These are phyloP conservation scores for Borostomias antarcticus DNA, from an alignment of 2,797 vertebrate genomes.

Conservation along the genomic window DNA sequence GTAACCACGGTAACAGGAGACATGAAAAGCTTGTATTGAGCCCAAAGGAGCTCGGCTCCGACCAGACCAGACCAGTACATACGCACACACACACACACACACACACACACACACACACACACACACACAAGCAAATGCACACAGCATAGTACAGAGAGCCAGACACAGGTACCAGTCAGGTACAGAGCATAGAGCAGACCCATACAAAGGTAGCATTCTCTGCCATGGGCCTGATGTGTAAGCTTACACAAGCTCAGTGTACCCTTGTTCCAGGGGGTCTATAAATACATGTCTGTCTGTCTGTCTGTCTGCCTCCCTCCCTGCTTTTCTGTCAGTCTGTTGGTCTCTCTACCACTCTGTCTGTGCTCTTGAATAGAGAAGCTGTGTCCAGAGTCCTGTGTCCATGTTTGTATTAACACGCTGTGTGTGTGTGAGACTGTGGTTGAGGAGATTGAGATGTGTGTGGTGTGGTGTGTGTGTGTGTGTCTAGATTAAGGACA, in stretches of 20 bases:
- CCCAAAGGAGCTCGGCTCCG: slow-evolving; percentile 13
- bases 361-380: slow-evolving; percentile 4
- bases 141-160: neutral
- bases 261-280: slow-evolving; percentile 17
- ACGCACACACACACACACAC: slow-evolving; percentile 7
- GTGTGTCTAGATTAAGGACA: no score
- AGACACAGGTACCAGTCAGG: no score
- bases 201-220: slow-evolving; percentile 37
- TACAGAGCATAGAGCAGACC: slow-evolving; percentile 12
- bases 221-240: slow-evolving; percentile 18
- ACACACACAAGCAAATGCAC: slow-evolving; percentile 4
- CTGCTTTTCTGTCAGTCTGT: slow-evolving; percentile 10
- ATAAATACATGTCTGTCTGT: slow-evolving; percentile 7
- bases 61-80: slow-evolving; percentile 18
- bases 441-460: no score
- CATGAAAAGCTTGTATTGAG: slow-evolving; percentile 55
- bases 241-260: slow-evolving; percentile 17
- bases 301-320: neutral
- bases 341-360: neutral
- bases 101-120: slow-evolving; percentile 14
- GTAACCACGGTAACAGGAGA: slow-evolving; percentile 48
- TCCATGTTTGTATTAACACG: no score
- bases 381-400: neutral
- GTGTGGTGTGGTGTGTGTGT: no score
- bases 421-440: slow-evolving; percentile 1